Base-by-base conservation (phyloP, 2,888 invertebrate genomes). In the Junonia oenone region DNA sequence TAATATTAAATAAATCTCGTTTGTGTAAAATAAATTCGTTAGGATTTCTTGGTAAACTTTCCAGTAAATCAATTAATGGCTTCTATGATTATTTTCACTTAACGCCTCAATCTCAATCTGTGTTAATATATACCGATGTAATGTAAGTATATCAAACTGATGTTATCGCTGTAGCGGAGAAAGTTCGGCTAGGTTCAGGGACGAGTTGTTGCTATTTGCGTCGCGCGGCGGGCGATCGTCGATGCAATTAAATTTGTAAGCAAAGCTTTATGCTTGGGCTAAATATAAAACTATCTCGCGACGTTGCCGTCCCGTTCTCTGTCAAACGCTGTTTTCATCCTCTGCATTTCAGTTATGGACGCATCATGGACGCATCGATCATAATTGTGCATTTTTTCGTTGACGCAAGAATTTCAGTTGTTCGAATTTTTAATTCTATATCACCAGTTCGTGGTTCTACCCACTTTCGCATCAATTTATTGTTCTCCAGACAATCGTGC, bases 181-280 rank as follows among this genome's bases (percentile, higher is more conserved):
- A 86, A 86, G 87, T 86, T 83, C 78, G 80, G 78, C 63, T 81
- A 83, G 86, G 89, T 89, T 90, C 89, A 90, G 84, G 90, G 89
- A 78, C 90, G 81, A 73, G 71, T 71, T 69, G 76, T 69, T 71
- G 83, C 81, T 89, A 89, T 89, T 89, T 89, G 68, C 78, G 85
- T 77, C 79, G 71, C 84, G 73, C 75, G 79, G 83, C 88, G 78
- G 83, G 81, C 88, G 88, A 86, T 86, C 83, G 83, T 69, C 83
- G 82, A 81, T 86, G 89, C 88, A 87, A 88, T 89, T 88, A 90
- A 87, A 87, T 81, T 81, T 84, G 88, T 84, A 81, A 83, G 79
- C 82, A 78, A 76, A 83, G 83, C 81, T 84, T 82, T 86, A 85
- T 83, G 82, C 78, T 76, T 75, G 65, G 69, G 78, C 81, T 86